A percentile compares a stretch with the other conserved stretches of the same genome.
Conservation (phyloP, 2,113 vertebrate species). For the Xyrauchen texanus region DNA sequence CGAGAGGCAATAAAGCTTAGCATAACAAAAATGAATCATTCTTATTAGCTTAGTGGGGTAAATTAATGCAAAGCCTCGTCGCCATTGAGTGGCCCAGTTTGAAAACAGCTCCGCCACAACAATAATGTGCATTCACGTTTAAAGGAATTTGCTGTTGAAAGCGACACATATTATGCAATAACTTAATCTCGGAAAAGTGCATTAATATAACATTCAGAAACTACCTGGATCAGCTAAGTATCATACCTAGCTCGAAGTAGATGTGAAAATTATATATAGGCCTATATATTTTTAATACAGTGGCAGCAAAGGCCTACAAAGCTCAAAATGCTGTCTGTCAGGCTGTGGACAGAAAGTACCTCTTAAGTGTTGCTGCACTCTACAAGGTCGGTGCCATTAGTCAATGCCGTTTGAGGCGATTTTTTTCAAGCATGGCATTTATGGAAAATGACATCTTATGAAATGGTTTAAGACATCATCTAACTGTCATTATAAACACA, state of each 20-base stretch:
- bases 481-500: conserved; percentile 58
- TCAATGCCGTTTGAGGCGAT: conserved; percentile 76
- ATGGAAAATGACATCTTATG: conserved; percentile 75
- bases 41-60: conserved; percentile 99
- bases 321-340: conserved; percentile 60
- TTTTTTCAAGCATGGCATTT: conserved; percentile 75
- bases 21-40: conserved; percentile 97
- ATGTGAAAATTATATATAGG: conserved; percentile 77
- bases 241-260: conserved; percentile 48
- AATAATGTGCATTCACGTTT: conserved; percentile 84
- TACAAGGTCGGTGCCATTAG: conserved; percentile 75
- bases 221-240: conserved; percentile 53
- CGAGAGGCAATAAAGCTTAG: conserved; percentile 99
- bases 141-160: conserved; percentile 87
- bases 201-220: conserved; percentile 64
- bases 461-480: conserved; percentile 63
- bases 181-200: conserved; percentile 86
- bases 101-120: conserved; percentile 88
- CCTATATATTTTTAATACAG: conserved; percentile 73
- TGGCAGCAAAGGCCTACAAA: conserved; percentile 50
- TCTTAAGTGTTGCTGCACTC: conserved; percentile 71
- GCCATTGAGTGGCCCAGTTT: conserved; percentile 91
- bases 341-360: conserved; percentile 59
- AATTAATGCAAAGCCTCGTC: conserved; percentile 97
- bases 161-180: conserved; percentile 80